Evolutionary conservation across 2,113 vertebrate genomes (phyloP).

Genomic region (Daphoenositta chrysoptera): DNA sequence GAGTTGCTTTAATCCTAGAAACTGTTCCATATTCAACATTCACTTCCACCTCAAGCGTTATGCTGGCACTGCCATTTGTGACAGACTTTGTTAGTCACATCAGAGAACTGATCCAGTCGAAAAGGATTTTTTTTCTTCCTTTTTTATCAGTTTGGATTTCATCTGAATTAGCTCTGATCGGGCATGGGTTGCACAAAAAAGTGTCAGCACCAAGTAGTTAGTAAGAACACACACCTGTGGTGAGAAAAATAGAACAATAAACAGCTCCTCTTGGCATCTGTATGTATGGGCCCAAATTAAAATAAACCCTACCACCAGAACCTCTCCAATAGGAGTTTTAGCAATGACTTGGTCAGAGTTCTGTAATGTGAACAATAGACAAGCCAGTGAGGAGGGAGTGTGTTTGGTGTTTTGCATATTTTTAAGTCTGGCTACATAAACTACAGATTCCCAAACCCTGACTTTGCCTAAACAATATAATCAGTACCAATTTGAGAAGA

Average conservation of each 20-base stretch:
- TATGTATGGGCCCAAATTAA: background rate
- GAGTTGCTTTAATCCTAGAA: background rate
- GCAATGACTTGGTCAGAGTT: background rate
- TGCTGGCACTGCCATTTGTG: background rate
- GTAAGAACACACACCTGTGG: background rate
- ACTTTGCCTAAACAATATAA: background rate
- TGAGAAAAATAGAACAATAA: background rate
- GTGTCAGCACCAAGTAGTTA: background rate
- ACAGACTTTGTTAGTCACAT: background rate
- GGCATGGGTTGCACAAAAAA: background rate
- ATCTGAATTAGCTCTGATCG: background rate
- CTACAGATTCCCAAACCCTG: background rate
- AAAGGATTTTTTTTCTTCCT: background rate
- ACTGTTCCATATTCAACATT: background rate
- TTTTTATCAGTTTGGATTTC: background rate
- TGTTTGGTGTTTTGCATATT: background rate
- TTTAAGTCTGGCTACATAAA: background rate
- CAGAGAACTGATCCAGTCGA: background rate
- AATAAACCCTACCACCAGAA: background rate
- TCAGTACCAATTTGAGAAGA: background rate
- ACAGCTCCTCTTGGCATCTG: background rate
- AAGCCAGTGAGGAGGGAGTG: background rate
- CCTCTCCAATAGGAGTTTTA: background rate
- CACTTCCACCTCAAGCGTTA: background rate
- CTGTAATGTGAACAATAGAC: background rate